Conservation (phyloP, 2,797 vertebrate genomes). For the Valencia hispanica region DNA sequence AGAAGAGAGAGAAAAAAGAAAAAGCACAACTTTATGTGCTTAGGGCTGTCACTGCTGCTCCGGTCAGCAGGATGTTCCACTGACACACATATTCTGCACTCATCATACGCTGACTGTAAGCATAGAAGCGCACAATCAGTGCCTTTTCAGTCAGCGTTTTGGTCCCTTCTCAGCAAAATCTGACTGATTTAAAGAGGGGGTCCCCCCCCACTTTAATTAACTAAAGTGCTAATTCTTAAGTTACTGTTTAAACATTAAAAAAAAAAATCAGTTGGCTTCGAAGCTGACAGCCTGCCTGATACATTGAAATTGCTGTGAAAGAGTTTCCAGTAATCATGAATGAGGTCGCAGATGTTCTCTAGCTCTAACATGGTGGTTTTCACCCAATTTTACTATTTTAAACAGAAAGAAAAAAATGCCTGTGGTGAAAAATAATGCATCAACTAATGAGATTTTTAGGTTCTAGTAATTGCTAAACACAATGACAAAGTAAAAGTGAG, state of each 20-base stretch:
- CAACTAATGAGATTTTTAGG: not conserved
- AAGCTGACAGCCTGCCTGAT: not conserved
- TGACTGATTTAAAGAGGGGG: not conserved
- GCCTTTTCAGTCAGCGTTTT: constrained; percentile 7
- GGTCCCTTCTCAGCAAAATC: constrained; percentile 23
- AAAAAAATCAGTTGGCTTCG: not conserved
- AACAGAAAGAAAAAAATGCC: not conserved
- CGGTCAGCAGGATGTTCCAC: constrained; percentile 66
- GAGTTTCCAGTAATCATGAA: not conserved
- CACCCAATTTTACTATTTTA: not conserved
- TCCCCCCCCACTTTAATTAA: not conserved
- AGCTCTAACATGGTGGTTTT: not conserved
- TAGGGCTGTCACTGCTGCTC: constrained; percentile 23
- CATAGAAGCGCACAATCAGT: constrained; percentile 1
- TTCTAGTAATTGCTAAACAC: not conserved
- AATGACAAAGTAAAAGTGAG: not conserved
- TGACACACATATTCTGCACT: constrained; percentile 69
- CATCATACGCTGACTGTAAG: constrained; percentile 12
- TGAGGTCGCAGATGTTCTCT: not conserved
- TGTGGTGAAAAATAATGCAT: not conserved
- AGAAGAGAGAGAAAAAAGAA: constrained; percentile 7
- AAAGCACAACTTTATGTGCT: constrained; percentile 26
- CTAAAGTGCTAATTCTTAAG: not conserved
- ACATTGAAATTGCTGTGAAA: not conserved
- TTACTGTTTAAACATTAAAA: not conserved